Percentiles rank a stretch among this genome's conserved stretches.
These are phyloP conservation scores for Nemopilema nomurai DNA, from an alignment of 30 jellyfish, hydroid and myxozoan species.

Conservation along the genomic window DNA sequence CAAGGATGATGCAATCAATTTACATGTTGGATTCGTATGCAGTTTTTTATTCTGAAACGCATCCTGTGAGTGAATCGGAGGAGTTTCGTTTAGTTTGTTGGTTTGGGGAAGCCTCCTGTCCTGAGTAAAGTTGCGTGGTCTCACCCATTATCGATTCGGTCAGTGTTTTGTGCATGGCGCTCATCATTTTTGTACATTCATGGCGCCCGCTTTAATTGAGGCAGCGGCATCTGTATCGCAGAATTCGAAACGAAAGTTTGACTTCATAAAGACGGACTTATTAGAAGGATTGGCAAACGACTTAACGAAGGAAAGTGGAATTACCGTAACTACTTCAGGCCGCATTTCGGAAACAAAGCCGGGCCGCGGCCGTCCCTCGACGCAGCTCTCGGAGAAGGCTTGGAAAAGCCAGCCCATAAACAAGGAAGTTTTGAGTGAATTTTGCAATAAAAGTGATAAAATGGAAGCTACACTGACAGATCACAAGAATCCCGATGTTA, in stretches of 20 bases:
- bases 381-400: constrained; percentile 17
- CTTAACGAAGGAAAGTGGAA: constrained; percentile 31
- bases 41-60: not conserved
- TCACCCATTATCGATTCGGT: constrained; percentile 67
- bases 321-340: constrained; percentile 25
- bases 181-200: constrained; percentile 77
- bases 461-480: not conserved
- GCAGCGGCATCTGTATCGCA: constrained; percentile 84
- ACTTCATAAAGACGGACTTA: constrained; percentile 17
- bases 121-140: constrained; percentile 75
- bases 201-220: constrained; percentile 97
- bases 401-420: constrained; percentile 4
- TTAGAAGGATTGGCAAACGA: constrained; percentile 44
- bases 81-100: not conserved
- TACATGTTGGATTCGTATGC: not conserved
- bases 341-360: constrained; percentile 45
- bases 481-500: not conserved
- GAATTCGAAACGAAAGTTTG: constrained; percentile 40
- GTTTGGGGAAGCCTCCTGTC: constrained; percentile 27
- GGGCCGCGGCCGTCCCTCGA: constrained; percentile 54
- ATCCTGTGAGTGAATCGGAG: not conserved
- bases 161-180: constrained; percentile 92
- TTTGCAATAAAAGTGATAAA: not conserved
- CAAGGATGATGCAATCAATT: constrained; percentile 19
- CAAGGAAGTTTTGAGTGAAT: not conserved